These are phyloP conservation scores for Pangasius mekongensis DNA, from an alignment of 2,797 vertebrate species.

Conservation along the genomic window DNA sequence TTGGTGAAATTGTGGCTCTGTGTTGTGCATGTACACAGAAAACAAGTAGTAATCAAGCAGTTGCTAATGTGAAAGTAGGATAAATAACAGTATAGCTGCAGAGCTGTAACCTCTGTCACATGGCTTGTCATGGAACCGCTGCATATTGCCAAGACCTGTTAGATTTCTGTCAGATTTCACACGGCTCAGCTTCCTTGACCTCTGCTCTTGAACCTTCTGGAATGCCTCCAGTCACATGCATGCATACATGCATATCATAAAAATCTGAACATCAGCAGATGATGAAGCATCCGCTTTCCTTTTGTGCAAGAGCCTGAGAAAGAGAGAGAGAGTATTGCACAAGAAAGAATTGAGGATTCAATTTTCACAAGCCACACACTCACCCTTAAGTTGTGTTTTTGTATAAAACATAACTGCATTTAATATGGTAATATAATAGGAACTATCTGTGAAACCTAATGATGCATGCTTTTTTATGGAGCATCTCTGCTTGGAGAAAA, in stretches of 20 bases:
- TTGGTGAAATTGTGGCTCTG: not conserved
- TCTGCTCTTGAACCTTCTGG: conserved; percentile 1
- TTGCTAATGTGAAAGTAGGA: not conserved
- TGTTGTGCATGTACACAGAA: not conserved
- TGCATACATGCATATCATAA: not conserved
- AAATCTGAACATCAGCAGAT: conserved; percentile 5
- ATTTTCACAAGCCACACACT: not conserved
- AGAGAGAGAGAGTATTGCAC: not conserved
- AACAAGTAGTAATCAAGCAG: not conserved
- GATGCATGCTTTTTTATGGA: not conserved
- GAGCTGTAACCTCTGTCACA: not conserved
- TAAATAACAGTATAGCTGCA: not conserved
- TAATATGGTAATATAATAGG: not conserved
- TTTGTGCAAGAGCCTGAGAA: conserved; percentile 1
- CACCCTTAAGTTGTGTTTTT: not conserved
- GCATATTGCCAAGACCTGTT: not conserved
- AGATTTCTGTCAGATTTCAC: not conserved
- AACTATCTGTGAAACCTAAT: not conserved
- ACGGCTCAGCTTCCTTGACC: not conserved
- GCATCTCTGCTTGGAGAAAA: not conserved
- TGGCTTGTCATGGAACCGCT: not conserved
- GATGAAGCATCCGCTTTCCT: not conserved
- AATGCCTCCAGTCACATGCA: not conserved
- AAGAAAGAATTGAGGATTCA: not conserved
- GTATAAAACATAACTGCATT: not conserved